Evolutionary conservation across 1,140 invertebrate genomes (phyloP).

Genomic region (Papilio polyxenes): DNA sequence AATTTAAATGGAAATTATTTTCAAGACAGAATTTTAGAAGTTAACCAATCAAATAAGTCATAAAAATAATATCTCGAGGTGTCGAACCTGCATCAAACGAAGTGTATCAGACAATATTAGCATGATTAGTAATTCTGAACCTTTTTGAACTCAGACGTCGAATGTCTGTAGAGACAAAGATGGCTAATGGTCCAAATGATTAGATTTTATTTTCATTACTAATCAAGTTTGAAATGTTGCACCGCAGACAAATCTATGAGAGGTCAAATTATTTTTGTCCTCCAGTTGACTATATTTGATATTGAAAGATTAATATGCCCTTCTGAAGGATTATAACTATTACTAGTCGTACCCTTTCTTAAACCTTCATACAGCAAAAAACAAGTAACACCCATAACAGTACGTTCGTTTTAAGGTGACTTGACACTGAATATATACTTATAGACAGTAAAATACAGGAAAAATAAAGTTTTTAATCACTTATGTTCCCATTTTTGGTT

Average conservation of each 20-base stretch:
- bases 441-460: no score
- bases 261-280: not conserved
- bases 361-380: no score
- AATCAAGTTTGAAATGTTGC: constrained; percentile 7
- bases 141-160: constrained; percentile 4
- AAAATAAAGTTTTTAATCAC: no score
- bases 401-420: no score
- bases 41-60: not conserved
- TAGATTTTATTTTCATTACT: constrained; percentile 6
- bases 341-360: no score
- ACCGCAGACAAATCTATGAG: constrained; percentile 1
- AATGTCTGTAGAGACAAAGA: not conserved
- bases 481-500: not conserved
- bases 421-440: no score
- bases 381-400: no score
- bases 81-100: not conserved
- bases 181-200: constrained; percentile 5
- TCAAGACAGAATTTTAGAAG: not conserved
- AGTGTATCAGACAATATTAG: not conserved
- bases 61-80: not conserved
- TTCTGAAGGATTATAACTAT: no score
- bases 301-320: no score
- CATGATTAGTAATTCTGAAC: constrained; percentile 16
- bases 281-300: not conserved
- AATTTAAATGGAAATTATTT: not conserved